Base-by-base conservation (phyloP, 2,888 invertebrate genomes). In the Drosophila multiciliata region DNA sequence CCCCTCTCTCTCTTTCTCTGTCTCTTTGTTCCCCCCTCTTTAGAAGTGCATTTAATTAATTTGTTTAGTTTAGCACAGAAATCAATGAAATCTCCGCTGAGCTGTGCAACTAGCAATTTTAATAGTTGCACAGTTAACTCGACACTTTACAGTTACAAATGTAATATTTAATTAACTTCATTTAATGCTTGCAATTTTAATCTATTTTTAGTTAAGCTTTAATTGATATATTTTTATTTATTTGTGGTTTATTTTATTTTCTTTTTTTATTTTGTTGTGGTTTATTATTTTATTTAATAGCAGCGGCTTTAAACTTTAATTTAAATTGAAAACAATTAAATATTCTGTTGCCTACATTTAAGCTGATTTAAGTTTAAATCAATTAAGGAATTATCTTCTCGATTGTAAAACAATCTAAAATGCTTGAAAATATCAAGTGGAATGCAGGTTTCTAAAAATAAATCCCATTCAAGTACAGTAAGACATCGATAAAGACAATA, bases 21-120 rank as follows among this genome's bases (percentile, higher is more conserved):
- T 9, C 12, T 5, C 20, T 26, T 26, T 26, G 5, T 26, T 26
- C 4, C 29, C 29, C 26, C 15, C 29, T 36, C 11, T 36, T 20
- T 38, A n/a, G 23, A 72, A 83, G 78, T 83, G 78, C 70, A 83
- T 83, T 83, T 80, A 81, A 83, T 83, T 83, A 83, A 83, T 83
- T 86, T 78, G 73, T 70, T 67, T 66, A 75, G 71, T 77, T 80
- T 77, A 69, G 36, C 63, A 65, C 69, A 55, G 53, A 66, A 82
- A 84, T 84, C 82, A 84, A 82, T 64, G 60, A n/a, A 33, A 65
- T 23, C 64, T 35, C n/a, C 17, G 12, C 35, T 54, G 26, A 20
- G 45, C 45, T 45, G 45, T 9, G 9, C 35, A 45, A n/a, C 15
- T 48, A 20, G 6, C 23, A 29, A 42, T 32, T 53, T 65, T 12